These are phyloP conservation scores for Drosophila macrothrix DNA, from an alignment of 2,888 invertebrate genomes.

Conservation along the genomic window DNA sequence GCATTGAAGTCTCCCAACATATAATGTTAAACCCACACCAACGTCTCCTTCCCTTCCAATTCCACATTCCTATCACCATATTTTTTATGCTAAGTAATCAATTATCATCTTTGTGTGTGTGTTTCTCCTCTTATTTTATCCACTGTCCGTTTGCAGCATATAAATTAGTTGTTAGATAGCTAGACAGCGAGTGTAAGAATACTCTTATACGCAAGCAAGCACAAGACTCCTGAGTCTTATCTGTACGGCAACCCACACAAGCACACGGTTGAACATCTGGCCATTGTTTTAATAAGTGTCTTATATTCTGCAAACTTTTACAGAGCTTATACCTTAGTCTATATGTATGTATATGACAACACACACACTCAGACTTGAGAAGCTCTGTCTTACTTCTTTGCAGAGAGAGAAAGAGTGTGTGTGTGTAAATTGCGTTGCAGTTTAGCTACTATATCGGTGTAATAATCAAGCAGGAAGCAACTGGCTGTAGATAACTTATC, in stretches of 20 bases:
- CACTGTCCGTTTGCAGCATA: conserved; percentile 3
- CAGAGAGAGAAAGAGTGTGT: background rate
- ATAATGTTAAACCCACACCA: conserved; percentile 29
- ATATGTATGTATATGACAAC: background rate
- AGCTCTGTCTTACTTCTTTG: background rate
- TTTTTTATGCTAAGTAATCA: conserved; percentile 21
- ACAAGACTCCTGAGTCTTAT: conserved; percentile 22
- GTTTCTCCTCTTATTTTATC: background rate
- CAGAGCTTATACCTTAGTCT: background rate
- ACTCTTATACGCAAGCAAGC: background rate
- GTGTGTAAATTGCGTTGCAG: conserved; percentile 44
- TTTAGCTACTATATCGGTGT: conserved; percentile 27
- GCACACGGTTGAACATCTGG: conserved; percentile 26
- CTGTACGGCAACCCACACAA: conserved; percentile 9
- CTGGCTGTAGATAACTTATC: conserved; percentile 31
- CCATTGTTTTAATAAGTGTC: conserved; percentile 38
- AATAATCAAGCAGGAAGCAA: conserved; percentile 3
- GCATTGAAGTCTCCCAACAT: conserved; percentile 24
- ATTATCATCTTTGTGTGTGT: conserved; percentile 18
- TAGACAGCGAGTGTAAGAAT: conserved; percentile 15
- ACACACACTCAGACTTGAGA: background rate
- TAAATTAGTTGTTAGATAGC: conserved; percentile 4
- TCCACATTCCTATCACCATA: background rate
- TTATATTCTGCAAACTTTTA: conserved; percentile 31
- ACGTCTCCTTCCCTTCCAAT: background rate